Percentiles rank a stretch among this genome's conserved stretches.
phyloP scores from a whole-genome alignment of 1,140 invertebrate genomes.

The Saccostrea cuccullata region DNA sequence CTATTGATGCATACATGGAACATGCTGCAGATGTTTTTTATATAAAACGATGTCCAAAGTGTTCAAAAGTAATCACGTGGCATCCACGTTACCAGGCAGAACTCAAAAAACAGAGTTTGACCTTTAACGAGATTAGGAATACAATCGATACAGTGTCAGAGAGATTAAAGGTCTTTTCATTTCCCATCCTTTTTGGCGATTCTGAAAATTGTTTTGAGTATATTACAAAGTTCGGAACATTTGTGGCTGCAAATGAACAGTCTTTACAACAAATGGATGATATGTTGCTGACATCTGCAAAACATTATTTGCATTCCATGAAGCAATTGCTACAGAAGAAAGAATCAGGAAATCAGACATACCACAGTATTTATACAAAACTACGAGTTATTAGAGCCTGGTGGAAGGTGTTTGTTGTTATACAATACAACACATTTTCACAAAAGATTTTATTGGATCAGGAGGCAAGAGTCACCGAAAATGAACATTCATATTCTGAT shows the following conservation, averaged over 20 bases:
- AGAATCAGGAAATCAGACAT: neutral
- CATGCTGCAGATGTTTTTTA: neutral
- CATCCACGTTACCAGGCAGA: slow-evolving; percentile 30
- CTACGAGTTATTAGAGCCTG: neutral
- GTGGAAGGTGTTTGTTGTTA: neutral
- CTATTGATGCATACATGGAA: slow-evolving; percentile 6
- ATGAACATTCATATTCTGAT: neutral
- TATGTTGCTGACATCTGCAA: neutral
- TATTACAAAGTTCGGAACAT: neutral
- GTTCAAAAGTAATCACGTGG: neutral
- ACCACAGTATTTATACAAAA: neutral
- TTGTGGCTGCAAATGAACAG: neutral
- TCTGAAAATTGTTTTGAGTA: neutral
- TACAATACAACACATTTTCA: neutral
- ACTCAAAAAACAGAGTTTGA: neutral
- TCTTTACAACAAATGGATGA: neutral
- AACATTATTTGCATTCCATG: neutral
- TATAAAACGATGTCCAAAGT: slow-evolving; percentile 34
- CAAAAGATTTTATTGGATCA: too few relatives aligned
- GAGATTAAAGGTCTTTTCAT: neutral
- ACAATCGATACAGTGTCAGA: neutral
- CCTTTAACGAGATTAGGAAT: neutral
- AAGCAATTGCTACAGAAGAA: neutral
- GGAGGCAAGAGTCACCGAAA: neutral
- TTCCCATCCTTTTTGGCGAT: neutral